phyloP scores from a whole-genome alignment of 2,888 invertebrate species.

The Epinotia bilunana region DNA sequence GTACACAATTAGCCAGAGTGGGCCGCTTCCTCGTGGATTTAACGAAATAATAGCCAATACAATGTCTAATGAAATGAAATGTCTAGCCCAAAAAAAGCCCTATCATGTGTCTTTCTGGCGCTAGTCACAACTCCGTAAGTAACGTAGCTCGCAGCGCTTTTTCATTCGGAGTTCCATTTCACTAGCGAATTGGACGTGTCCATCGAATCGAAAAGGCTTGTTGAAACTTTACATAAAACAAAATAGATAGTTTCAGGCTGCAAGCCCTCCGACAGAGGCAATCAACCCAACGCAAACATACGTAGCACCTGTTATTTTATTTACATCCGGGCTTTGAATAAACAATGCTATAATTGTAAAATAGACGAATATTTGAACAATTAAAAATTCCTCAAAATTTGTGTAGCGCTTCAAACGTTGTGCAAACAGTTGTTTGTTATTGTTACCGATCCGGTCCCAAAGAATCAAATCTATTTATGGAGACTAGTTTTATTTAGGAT shows the following conservation, averaged over 20 bases:
- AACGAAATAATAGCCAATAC: too few relatives aligned
- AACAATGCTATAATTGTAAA: constrained; percentile 56
- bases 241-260: constrained; percentile 63
- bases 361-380: constrained; percentile 54
- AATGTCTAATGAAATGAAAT: background rate
- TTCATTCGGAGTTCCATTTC: constrained; percentile 74
- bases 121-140: constrained; percentile 18
- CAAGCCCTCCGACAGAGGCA: constrained; percentile 65
- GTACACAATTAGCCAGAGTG: too few relatives aligned
- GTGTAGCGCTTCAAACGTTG: constrained; percentile 30
- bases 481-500: constrained; percentile 12
- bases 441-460: constrained; percentile 15
- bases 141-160: constrained; percentile 67
- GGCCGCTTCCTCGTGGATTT: too few relatives aligned
- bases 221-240: constrained; percentile 79
- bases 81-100: background rate
- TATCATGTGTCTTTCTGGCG: constrained; percentile 3
- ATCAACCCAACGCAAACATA: constrained; percentile 74
- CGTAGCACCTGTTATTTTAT: constrained; percentile 58
- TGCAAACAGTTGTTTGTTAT: constrained; percentile 22
- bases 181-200: constrained; percentile 74
- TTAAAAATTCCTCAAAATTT: constrained; percentile 51
- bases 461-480: constrained; percentile 30
- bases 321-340: constrained; percentile 64
- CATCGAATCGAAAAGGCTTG: constrained; percentile 78